phyloP scores from a whole-genome alignment of 2,113 vertebrate species.

The Natator depressus region DNA sequence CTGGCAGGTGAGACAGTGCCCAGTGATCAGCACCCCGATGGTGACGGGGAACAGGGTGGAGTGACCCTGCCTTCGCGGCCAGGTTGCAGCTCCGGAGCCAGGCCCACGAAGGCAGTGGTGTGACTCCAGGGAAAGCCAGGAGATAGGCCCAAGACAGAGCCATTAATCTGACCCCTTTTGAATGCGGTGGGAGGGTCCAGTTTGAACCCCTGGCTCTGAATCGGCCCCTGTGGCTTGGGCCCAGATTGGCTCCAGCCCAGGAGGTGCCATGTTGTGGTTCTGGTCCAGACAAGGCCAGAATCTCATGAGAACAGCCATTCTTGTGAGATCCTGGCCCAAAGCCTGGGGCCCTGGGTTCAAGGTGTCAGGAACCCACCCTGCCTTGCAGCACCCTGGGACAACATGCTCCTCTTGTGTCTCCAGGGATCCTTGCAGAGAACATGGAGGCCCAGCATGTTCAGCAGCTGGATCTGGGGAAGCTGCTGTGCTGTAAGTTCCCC shows the following conservation, averaged over 20 bases:
- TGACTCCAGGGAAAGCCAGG: too few species aligned
- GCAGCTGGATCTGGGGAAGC: background rate
- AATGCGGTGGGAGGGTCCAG: too few species aligned
- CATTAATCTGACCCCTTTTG: too few species aligned
- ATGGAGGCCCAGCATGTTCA: background rate
- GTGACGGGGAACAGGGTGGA: background rate
- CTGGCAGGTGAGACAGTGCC: background rate
- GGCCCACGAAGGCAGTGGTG: too few species aligned
- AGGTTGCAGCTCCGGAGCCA: too few species aligned
- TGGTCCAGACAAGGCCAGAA: background rate
- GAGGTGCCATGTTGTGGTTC: background rate
- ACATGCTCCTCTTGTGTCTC: background rate
- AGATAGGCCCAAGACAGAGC: too few species aligned
- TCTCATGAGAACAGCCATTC: background rate
- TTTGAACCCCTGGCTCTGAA: background rate
- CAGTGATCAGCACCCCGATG: too few species aligned
- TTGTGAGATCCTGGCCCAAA: too few species aligned
- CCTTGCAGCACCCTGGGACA: background rate
- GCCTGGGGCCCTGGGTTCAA: too few species aligned
- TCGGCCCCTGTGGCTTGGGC: background rate
- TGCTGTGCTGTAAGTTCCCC: background rate
- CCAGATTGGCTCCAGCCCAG: too few species aligned
- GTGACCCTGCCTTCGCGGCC: too few species aligned
- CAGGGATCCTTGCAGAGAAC: background rate
- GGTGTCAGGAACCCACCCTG: background rate